phyloP scores from a whole-genome alignment of 1,140 invertebrate genomes.

The Heliothis subflexa region DNA sequence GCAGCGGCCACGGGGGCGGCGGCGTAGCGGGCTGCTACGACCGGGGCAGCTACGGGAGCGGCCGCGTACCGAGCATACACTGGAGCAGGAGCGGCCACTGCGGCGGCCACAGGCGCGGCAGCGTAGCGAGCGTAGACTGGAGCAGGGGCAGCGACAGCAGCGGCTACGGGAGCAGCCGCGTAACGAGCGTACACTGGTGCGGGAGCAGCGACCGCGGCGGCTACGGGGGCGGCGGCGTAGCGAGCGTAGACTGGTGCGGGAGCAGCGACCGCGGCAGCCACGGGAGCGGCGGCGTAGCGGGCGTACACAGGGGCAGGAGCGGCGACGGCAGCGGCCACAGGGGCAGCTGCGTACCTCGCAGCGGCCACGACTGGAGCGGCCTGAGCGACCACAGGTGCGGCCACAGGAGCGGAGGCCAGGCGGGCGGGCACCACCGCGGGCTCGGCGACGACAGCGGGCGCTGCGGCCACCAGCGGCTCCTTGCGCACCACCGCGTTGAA shows the following conservation, averaged over 20 bases:
- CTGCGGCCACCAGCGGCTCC: constrained; percentile 75
- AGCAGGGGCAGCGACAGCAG: constrained; percentile 24
- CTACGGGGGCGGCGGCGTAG: too few species aligned
- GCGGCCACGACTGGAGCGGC: too few species aligned
- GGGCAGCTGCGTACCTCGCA: too few species aligned
- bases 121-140: constrained; percentile 38
- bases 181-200: constrained; percentile 1
- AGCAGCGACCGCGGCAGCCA: constrained; percentile 9
- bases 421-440: constrained; percentile 65
- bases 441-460: constrained; percentile 72
- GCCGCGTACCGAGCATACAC: constrained; percentile 57
- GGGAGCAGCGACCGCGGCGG: constrained; percentile 39
- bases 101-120: constrained; percentile 53
- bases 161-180: constrained; percentile 52
- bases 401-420: constrained; percentile 53
- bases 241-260: neutral
- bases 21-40: constrained; percentile 54
- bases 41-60: constrained; percentile 50
- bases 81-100: constrained; percentile 58
- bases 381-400: too few species aligned
- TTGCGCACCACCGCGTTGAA: constrained; percentile 88
- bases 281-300: constrained; percentile 1
- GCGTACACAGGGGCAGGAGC: neutral
- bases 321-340: constrained; percentile 30
- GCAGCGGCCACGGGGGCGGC: constrained; percentile 48